Base-by-base conservation (phyloP, 1,140 invertebrate genomes). In the Drosophila aff. region DNA sequence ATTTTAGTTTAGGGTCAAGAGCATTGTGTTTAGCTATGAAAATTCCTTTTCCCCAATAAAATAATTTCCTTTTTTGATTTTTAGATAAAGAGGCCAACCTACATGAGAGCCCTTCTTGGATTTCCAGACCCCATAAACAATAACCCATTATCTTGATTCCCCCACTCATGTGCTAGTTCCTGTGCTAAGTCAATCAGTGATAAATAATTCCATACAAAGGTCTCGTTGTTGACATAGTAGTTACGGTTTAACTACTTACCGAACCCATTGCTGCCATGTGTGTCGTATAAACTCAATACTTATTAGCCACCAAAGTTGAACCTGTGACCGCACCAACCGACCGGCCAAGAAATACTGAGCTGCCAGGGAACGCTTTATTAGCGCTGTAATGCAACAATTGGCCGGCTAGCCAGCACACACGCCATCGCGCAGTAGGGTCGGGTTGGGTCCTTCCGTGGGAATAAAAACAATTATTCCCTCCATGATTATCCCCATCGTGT, bases 341-440 rank as follows among this genome's bases (percentile, higher is more conserved):
- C 59, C 69, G 21, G 36, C 52, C 36, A 49, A 62, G 59, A 21
- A 55, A 53, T 49, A 87, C 84, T 87, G 72, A 87, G 52, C 47
- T 55, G 53, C 21, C 33, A 6, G 15, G 41, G 16, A 26, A 38
- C 18, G 11, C 18, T 68, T 47, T 49, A 38, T 52, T 21, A 55
- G 11, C 28, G 44, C 44, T 23, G 9, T 60, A 65, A 89, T 89
- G 84, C 84, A 87, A 87, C 84, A 87, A 87, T 73, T 89, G 77
- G 26, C 26, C 26, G 26, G 40, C 66, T 83, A 68, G 26, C 26
- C 26, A 16, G 40, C 66, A 57, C 55, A 79, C 68, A 68, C 78
- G 76, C 77, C 83, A 82, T 66, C 76, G 18, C 2, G 23, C 57
- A 38, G 40, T 41, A 0, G 47, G 47, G 8, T 8, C 21, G 40